A percentile compares a stretch with the other conserved stretches of the same genome.
phyloP scores from a whole-genome alignment of 2,113 vertebrate species.

The Rhinoptilus africanus region DNA sequence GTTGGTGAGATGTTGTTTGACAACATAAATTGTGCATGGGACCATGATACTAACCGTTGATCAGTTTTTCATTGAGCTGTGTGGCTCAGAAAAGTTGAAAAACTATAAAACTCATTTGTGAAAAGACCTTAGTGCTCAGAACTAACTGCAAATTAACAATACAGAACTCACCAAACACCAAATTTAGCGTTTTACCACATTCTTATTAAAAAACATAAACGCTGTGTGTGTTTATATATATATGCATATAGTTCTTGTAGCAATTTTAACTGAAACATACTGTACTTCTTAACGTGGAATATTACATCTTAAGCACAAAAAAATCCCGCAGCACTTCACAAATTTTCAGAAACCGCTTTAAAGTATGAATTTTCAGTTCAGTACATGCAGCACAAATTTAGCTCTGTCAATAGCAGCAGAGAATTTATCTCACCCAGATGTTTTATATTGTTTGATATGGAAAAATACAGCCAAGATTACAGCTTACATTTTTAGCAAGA shows the following conservation, averaged over 20 bases:
- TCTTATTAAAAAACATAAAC: neutral
- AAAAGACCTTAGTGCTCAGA: neutral
- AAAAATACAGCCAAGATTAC: neutral
- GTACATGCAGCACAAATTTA: neutral
- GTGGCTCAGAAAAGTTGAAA: neutral
- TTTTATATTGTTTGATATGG: neutral
- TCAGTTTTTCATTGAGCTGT: neutral
- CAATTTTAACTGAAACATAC: neutral
- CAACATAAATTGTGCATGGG: neutral
- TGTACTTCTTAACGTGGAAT: neutral
- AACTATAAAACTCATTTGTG: neutral
- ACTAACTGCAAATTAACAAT: too few relatives aligned
- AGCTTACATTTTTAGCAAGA: neutral
- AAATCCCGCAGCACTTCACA: neutral
- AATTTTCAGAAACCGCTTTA: neutral
- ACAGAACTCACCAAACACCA: neutral
- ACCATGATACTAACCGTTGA: neutral
- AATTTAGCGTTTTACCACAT: neutral
- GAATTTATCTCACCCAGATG: neutral
- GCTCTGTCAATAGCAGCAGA: neutral
- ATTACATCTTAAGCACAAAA: neutral
- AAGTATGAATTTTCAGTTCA: neutral
- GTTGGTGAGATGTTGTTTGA: neutral
- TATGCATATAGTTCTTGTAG: rapidly evolving
- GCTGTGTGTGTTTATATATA: too few relatives aligned